phyloP scores from a whole-genome alignment of 2,888 invertebrate genomes.

The Chromoteleia sp. region DNA sequence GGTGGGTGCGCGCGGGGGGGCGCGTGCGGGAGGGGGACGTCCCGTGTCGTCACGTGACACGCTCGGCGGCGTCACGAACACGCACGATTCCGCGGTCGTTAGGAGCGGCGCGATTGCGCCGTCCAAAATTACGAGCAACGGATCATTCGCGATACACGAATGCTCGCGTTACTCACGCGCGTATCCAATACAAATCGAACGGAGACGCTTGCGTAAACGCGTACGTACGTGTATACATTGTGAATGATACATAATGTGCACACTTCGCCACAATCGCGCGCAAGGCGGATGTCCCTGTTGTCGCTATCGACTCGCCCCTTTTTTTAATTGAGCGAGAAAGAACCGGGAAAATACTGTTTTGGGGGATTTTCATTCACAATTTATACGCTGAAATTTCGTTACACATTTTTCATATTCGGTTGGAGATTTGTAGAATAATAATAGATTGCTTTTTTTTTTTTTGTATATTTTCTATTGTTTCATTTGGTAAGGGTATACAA shows the following conservation, averaged over 20 bases:
- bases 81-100: constrained; percentile 43
- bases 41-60: constrained; percentile 78
- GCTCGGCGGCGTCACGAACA: constrained; percentile 70
- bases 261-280: constrained; percentile 29
- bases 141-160: too few relatives aligned
- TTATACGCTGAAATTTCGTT: too few relatives aligned
- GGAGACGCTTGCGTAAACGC: too few relatives aligned
- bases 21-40: constrained; percentile 73
- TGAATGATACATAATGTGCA: constrained; percentile 3
- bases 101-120: constrained; percentile 27
- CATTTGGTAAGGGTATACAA: too few relatives aligned
- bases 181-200: too few relatives aligned
- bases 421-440: too few relatives aligned
- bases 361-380: too few relatives aligned
- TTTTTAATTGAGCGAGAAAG: constrained; percentile 4
- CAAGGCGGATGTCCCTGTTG: constrained; percentile 28
- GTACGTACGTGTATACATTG: too few relatives aligned
- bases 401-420: too few relatives aligned
- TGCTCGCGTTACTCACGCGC: too few relatives aligned
- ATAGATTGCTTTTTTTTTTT: too few relatives aligned
- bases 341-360: neutral
- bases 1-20: neutral
- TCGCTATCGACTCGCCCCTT: constrained; percentile 17
- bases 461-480: too few relatives aligned
- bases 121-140: constrained; percentile 22